Conservation (phyloP, 2,888 invertebrate species). For the Ectobius pallidus region DNA sequence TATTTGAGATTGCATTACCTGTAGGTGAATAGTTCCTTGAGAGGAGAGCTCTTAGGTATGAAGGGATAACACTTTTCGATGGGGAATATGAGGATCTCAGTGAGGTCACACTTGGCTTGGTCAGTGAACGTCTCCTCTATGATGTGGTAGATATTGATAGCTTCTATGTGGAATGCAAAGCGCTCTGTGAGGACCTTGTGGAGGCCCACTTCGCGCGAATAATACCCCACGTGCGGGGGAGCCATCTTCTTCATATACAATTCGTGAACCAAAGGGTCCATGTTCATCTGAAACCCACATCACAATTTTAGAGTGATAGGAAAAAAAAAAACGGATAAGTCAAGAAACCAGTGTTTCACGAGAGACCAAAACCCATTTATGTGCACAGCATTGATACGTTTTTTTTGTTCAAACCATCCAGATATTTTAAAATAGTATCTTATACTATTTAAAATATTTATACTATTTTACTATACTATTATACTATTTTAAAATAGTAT, state of each 20-base stretch:
- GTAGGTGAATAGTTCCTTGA: slow-evolving; percentile 12
- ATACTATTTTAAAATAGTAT: no score
- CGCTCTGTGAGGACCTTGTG: slow-evolving; percentile 23
- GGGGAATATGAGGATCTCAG: slow-evolving; percentile 19
- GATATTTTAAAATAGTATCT: no score
- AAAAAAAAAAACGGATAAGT: no score
- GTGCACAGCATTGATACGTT: no score
- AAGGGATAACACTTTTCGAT: neutral
- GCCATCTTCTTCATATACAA: slow-evolving; percentile 32
- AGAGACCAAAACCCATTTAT: no score
- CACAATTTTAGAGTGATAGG: no score
- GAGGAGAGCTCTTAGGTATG: slow-evolving; percentile 19
- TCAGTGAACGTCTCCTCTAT: slow-evolving; percentile 28
- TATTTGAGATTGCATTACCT: no score
- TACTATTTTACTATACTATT: no score
- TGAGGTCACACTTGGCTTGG: slow-evolving; percentile 29
- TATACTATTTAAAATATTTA: no score
- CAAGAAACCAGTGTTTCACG: no score
- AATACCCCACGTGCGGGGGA: slow-evolving; percentile 10
- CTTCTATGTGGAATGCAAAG: slow-evolving; percentile 37
- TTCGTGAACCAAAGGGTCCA: slow-evolving; percentile 64
- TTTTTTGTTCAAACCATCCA: no score
- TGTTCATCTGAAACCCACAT: slow-evolving; percentile 67
- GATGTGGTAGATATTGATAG: slow-evolving; percentile 27
- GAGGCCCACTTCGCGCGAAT: slow-evolving; percentile 22